A percentile compares a stretch with the other conserved stretches of the same genome.
These are phyloP conservation scores for Pteronura brasiliensis DNA, from an alignment of 2,113 vertebrate species.

Conservation along the genomic window DNA sequence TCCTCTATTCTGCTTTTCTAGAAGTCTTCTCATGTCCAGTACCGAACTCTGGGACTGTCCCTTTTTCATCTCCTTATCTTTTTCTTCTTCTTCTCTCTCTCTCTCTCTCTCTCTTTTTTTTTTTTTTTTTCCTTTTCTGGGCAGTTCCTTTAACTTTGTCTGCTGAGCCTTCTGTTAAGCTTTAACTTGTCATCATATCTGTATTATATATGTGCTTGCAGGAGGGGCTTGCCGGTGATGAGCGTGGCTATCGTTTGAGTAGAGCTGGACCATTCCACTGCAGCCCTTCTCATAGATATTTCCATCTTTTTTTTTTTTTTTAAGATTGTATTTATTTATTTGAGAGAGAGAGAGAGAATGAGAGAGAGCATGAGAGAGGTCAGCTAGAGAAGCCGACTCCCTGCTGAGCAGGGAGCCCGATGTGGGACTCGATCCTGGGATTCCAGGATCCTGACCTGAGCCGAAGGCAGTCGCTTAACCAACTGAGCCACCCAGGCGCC, in stretches of 20 bases:
- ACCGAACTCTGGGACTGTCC: neutral
- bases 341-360: too few relatives aligned
- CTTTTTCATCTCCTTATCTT: neutral
- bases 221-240: neutral
- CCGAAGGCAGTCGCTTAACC: too few relatives aligned
- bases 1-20: neutral
- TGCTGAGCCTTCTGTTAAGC: neutral
- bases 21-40: neutral
- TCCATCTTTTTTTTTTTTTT: neutral
- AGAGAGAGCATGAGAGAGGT: too few relatives aligned
- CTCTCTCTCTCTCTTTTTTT: too few relatives aligned
- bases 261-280: accelerated
- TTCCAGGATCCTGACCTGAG: too few relatives aligned
- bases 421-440: too few relatives aligned
- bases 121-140: neutral
- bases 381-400: too few relatives aligned
- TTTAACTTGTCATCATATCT: neutral
- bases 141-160: neutral
- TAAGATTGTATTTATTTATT: too few relatives aligned
- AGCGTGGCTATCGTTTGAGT: neutral
- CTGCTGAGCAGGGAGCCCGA: too few relatives aligned
- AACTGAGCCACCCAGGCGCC: too few relatives aligned
- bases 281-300: neutral
- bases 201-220: neutral
- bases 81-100: neutral